phyloP scores from a whole-genome alignment of 1,140 invertebrate species.

The Solen grandis region DNA sequence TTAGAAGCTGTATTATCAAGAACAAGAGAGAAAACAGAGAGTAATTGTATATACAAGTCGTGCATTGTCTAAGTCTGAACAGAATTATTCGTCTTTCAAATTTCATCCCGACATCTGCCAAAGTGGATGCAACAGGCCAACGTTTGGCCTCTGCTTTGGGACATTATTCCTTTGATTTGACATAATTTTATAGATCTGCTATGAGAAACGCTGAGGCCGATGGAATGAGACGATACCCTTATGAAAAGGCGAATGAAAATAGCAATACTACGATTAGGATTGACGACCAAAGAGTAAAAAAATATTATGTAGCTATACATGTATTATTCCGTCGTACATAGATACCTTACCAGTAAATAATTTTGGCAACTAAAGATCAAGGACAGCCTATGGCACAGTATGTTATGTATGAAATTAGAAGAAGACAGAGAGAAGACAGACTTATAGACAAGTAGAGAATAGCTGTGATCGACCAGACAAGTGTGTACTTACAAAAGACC shows the following conservation, averaged over 20 bases:
- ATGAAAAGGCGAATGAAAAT: background rate
- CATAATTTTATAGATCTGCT: slow-evolving; percentile 34
- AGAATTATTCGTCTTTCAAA: slow-evolving; percentile 44
- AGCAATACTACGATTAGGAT: background rate
- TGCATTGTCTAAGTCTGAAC: slow-evolving; percentile 31
- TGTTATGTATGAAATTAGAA: slow-evolving; percentile 9
- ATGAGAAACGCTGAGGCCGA: slow-evolving; percentile 35
- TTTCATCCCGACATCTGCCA: slow-evolving; percentile 37
- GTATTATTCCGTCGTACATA: background rate
- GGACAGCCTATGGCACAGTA: background rate
- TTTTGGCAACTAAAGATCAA: slow-evolving; percentile 1
- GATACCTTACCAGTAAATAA: background rate
- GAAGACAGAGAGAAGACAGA: slow-evolving; percentile 8
- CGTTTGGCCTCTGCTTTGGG: slow-evolving; percentile 36
- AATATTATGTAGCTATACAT: slow-evolving; percentile 2
- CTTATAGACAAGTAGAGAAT: background rate
- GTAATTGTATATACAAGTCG: slow-evolving; percentile 49
- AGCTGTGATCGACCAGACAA: background rate
- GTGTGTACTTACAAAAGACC: background rate
- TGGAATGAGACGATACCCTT: slow-evolving; percentile 10
- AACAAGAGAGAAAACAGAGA: slow-evolving; percentile 13
- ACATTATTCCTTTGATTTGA: slow-evolving; percentile 29
- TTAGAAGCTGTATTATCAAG: slow-evolving; percentile 6
- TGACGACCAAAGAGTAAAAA: slow-evolving; percentile 2
- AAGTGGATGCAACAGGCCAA: slow-evolving; percentile 50